Base-by-base conservation (phyloP, 1,140 invertebrate genomes). In the Halotydeus destructor region DNA sequence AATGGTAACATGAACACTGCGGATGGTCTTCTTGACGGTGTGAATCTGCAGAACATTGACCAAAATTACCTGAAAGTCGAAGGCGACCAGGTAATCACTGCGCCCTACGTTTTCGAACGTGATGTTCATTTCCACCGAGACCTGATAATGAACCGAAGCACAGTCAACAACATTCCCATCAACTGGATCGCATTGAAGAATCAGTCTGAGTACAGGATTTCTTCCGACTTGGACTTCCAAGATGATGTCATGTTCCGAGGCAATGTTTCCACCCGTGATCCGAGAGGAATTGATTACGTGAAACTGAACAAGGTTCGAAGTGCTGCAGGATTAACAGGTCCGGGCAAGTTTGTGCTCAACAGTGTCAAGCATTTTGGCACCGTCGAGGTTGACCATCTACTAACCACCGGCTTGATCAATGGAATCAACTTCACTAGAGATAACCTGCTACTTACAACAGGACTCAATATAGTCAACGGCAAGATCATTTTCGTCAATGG, bases 291-390 rank as follows among this genome's bases (percentile, higher is more conserved):
- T n/a, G 32, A 47, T 41, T 16, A 23, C 16, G 43, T 49, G 5
- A 43, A 49, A 16, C 18, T 49, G 28, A 42, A 45, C 2, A 31
- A 47, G 34, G 44, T 44, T 45, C 18, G n/a, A 18, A 19, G 31
- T 19, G 43, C 33, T 3, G 12, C 44, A 0, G 44, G 45, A 4
- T 24, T 43, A n/a, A 49, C 43, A 16, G 18, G 39, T 21, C 26
- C 37, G 5, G 32, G 19, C 2, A 26, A 38, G 8, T 8, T 16
- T 21, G 22, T n/a, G n/a, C n/a, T 22, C 5, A 5, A n/a, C 5
- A 21, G 18, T 27, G 5, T 5, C 8, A 38, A 22, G 21, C 37
- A 38, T 19, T 27, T 38, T 6, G 25, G 14, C 25, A 22, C 19
- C 25, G 6, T 25, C n/a, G 23, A 22, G 22, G 18, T 38, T 8